A percentile compares a stretch with the other conserved stretches of the same genome.
phyloP scores from a whole-genome alignment of 2,888 invertebrate genomes.

The Eurytoma adleriae region DNA sequence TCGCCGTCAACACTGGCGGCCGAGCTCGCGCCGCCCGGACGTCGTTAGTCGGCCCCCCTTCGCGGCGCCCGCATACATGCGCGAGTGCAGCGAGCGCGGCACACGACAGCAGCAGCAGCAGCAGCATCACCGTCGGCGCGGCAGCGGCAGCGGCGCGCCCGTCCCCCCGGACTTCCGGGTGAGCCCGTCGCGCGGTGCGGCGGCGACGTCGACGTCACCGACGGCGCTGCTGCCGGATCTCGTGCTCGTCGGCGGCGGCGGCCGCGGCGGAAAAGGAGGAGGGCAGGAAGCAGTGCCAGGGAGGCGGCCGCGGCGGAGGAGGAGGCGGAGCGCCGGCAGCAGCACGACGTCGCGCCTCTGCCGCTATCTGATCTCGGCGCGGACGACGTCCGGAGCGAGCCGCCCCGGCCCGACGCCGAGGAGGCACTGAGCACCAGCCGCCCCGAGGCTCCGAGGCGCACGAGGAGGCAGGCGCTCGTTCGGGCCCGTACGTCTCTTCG shows the following conservation, averaged over 20 bases:
- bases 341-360: not conserved
- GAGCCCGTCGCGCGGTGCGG: not conserved
- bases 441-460: too few relatives aligned
- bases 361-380: too few relatives aligned
- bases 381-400: too few relatives aligned
- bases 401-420: too few relatives aligned
- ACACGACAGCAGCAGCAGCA: not conserved
- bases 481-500: too few relatives aligned
- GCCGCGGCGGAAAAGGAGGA: not conserved
- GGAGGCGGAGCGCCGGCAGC: not conserved
- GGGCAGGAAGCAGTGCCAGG: not conserved
- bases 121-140: constrained; percentile 1
- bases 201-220: not conserved
- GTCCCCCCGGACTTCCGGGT: not conserved
- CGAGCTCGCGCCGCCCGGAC: not conserved
- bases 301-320: not conserved
- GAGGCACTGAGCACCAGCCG: too few relatives aligned
- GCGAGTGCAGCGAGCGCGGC: not conserved
- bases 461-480: too few relatives aligned
- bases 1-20: not conserved
- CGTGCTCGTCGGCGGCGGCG: not conserved
- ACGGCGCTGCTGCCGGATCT: not conserved
- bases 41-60: too few relatives aligned
- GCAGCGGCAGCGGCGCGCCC: not conserved
- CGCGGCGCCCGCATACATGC: not conserved